phyloP scores from a whole-genome alignment of 2,888 invertebrate genomes.

The Trissolcus brochymenae region DNA sequence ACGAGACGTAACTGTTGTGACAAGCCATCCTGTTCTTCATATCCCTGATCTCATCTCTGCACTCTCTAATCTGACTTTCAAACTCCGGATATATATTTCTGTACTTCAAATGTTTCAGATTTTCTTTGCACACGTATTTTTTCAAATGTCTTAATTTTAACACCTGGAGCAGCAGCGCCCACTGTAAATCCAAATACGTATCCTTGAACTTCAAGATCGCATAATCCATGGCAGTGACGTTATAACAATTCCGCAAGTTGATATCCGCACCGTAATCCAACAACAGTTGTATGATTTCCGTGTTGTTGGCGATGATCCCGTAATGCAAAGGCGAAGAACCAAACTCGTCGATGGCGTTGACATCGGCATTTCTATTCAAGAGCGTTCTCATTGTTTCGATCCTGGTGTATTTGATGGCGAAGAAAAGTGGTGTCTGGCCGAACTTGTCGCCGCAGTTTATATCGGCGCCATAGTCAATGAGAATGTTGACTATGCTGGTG shows the following conservation, averaged over 20 bases:
- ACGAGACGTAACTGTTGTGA: not conserved
- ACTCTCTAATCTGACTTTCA: not conserved
- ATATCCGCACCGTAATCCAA: not conserved
- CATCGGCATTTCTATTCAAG: not conserved
- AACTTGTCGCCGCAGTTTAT: not conserved
- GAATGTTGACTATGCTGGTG: not conserved
- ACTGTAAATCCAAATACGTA: not conserved
- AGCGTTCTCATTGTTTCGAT: not conserved
- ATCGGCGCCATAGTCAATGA: not conserved
- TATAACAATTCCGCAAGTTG: not conserved
- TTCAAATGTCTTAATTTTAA: not conserved
- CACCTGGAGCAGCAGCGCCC: not conserved
- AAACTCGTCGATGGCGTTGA: not conserved
- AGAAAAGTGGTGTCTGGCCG: constrained; percentile 2
- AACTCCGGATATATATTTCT: not conserved
- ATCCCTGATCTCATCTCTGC: not conserved
- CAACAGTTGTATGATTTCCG: not conserved
- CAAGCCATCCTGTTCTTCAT: not conserved
- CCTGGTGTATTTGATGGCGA: not conserved
- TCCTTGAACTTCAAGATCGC: not conserved
- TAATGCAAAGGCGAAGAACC: constrained; percentile 2
- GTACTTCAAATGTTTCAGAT: not conserved
- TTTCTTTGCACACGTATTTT: not conserved
- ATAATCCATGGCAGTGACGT: not conserved
- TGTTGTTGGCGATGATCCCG: not conserved